These are phyloP conservation scores for Caenorhabditis latens DNA, from an alignment of 1,140 invertebrate species.

Conservation along the genomic window DNA sequence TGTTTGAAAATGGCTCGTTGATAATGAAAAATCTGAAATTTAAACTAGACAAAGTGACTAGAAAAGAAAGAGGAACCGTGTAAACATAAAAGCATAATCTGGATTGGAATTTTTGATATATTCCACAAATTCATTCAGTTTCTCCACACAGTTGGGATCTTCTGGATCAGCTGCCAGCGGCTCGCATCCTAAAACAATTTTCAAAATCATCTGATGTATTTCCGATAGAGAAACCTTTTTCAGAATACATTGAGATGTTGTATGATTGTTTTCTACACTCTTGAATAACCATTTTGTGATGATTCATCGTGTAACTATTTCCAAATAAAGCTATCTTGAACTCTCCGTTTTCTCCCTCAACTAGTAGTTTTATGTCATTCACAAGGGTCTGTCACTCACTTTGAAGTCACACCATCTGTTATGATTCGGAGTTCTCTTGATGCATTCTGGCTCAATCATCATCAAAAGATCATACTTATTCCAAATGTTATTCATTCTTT, in stretches of 20 bases:
- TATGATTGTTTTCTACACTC: neutral
- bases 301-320: neutral
- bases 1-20: neutral
- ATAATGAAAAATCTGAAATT: neutral
- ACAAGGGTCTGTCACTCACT: no score
- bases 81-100: neutral
- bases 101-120: neutral
- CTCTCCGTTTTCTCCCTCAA: no score
- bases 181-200: neutral
- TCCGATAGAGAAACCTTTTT: neutral
- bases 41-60: no score
- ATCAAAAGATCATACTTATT: no score
- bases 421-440: no score
- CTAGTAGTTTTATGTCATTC: no score
- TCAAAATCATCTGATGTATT: neutral
- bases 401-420: no score
- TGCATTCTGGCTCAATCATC: no score
- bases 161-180: neutral
- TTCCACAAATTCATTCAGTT: neutral
- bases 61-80: neutral
- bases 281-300: slow-evolving; percentile 8
- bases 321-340: neutral
- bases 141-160: neutral
- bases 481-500: no score
- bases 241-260: neutral